Evolutionary conservation across 2,113 vertebrate genomes (phyloP), one percentile per base, ranked within the genome.

Genomic region (Macheiramphus alcinus): DNA sequence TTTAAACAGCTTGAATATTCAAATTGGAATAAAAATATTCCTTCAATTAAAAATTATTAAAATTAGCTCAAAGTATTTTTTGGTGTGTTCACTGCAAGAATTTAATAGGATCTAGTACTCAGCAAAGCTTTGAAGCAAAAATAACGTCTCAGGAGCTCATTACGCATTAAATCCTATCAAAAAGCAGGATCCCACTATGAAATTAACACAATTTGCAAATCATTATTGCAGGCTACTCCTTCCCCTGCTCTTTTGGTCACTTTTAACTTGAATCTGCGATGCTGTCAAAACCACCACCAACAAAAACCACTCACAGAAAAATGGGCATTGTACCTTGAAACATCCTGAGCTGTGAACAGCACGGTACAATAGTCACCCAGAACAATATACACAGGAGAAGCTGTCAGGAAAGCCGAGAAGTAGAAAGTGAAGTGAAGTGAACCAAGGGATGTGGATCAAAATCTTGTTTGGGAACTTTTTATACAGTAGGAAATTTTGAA

Each of bases 31-130:
- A 96, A 97, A 97, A 95, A 97, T 96, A 96, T 90, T 96, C 73
- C 93, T 97, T 98, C 95, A 97, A 97, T 97, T 96, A 97, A 97
- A 97, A 97, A 98, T 95, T 97, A 97, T 97, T 97, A 97, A 97
- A 97, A 97, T 96, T 90, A 97, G 95, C 96, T 97, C 96, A 95
- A 94, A 96, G 95, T 97, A 94, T 81, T 97, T 95, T 97, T 97
- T 94, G 70, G 94, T 93, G 74, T 95, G 92, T 81, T 97, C 95
- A 87, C 67, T 94, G 92, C 84, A 68, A 95, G 92, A 97, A 94
- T 97, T 97, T 97, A 97, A 97, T 97, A 97, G 87, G 96, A 97
- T 97, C 94, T 94, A 94, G 93, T 85, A 88, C 96, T 98, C 97
- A 97, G 90, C 94, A 95, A 95, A 95, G 97, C 96, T 98, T 97